phyloP scores from a whole-genome alignment of 2,113 vertebrate species.

The Callithrix jacchus region DNA sequence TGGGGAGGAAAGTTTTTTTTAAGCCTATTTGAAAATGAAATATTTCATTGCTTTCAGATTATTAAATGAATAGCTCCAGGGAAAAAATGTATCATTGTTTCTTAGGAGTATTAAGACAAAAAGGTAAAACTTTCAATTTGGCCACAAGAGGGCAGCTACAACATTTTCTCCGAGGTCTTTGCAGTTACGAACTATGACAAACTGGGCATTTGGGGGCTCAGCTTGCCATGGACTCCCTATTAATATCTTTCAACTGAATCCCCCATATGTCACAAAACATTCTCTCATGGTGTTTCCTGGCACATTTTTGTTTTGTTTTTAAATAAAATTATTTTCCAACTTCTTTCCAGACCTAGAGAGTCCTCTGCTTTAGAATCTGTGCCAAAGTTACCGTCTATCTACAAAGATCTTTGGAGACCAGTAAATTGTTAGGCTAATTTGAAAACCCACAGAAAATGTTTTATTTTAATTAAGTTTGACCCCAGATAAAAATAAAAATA shows the following conservation, averaged over 20 bases:
- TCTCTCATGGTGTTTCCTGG: slow-evolving; percentile 49
- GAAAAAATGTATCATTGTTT: neutral
- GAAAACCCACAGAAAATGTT: slow-evolving; percentile 63
- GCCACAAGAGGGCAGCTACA: slow-evolving; percentile 84
- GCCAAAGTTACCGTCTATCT: slow-evolving; percentile 65
- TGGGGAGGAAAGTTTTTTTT: neutral
- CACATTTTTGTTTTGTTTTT: slow-evolving; percentile 44
- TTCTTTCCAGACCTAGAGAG: slow-evolving; percentile 57
- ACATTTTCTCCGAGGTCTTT: slow-evolving; percentile 39
- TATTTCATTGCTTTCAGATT: slow-evolving; percentile 42
- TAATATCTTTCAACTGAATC: slow-evolving; percentile 7
- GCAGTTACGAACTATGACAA: neutral
- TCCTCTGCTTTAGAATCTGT: slow-evolving; percentile 52
- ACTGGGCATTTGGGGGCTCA: neutral
- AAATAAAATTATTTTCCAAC: slow-evolving; percentile 62
- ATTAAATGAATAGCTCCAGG: neutral
- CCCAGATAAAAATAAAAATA: slow-evolving; percentile 74
- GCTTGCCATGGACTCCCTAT: neutral
- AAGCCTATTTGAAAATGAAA: slow-evolving; percentile 2
- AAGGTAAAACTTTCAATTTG: neutral
- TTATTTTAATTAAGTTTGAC: slow-evolving; percentile 74
- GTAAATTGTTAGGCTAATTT: slow-evolving; percentile 69
- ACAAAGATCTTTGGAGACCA: slow-evolving; percentile 64
- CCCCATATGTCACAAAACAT: slow-evolving; percentile 1
- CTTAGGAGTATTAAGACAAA: neutral